Conservation (phyloP, 2,113 vertebrate genomes). For the Tonatia bakeri region DNA sequence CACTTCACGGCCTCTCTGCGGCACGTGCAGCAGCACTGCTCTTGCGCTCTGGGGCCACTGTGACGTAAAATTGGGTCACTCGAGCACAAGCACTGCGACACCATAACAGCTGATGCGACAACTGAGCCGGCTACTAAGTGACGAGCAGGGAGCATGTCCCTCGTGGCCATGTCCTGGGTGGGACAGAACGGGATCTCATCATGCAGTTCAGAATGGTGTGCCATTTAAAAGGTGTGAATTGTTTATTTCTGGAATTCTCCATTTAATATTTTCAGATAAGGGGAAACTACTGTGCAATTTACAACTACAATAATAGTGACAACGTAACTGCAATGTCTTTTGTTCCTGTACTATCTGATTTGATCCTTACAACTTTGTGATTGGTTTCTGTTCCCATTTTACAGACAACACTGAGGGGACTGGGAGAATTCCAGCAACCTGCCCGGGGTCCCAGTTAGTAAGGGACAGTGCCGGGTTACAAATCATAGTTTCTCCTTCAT, state of each 20-base stretch:
- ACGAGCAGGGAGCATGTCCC: background rate
- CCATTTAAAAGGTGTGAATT: background rate
- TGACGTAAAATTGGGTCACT: background rate
- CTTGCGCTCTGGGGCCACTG: too few species aligned
- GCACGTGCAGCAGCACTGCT: too few species aligned
- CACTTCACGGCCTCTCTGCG: background rate
- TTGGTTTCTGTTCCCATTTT: background rate
- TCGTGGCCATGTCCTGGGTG: rapidly evolving
- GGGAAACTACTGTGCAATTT: background rate
- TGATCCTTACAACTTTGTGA: background rate
- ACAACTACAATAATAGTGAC: background rate
- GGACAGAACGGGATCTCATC: background rate
- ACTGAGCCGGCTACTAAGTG: background rate
- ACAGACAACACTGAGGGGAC: background rate
- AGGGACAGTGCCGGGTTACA: background rate
- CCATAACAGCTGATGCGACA: background rate
- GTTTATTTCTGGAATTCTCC: background rate
- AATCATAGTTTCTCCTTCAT: background rate
- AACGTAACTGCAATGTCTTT: background rate
- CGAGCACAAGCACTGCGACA: background rate
- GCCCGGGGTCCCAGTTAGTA: background rate
- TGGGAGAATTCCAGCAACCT: background rate
- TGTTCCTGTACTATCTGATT: background rate
- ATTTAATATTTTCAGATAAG: background rate
- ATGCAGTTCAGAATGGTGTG: background rate